phyloP scores from a whole-genome alignment of 2,113 vertebrate species.

The Channa maculata region DNA sequence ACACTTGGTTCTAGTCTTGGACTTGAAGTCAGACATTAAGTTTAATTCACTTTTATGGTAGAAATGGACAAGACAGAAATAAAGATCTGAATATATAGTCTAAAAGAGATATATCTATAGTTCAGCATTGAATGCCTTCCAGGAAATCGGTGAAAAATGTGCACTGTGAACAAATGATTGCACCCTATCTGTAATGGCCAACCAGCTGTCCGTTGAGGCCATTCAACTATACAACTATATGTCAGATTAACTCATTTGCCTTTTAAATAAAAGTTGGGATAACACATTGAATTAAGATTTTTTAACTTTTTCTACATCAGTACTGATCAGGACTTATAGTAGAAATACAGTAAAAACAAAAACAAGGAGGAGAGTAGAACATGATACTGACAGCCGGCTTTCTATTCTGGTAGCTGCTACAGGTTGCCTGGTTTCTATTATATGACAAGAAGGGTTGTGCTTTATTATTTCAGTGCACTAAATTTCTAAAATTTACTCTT shows the following conservation, averaged over 20 bases:
- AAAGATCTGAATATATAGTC: constrained; percentile 14
- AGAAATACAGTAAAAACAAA: too few species aligned
- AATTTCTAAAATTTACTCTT: constrained; percentile 20
- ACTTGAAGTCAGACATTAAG: constrained; percentile 1
- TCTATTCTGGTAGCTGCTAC: constrained; percentile 37
- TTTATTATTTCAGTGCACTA: constrained; percentile 26
- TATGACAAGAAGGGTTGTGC: constrained; percentile 2
- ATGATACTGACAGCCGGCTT: neutral
- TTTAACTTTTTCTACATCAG: too few species aligned
- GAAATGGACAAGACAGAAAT: neutral
- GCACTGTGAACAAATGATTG: too few species aligned
- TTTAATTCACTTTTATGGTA: constrained; percentile 15
- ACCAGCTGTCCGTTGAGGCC: too few species aligned
- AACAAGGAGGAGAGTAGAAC: too few species aligned
- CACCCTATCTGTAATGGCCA: neutral
- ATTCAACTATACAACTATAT: too few species aligned
- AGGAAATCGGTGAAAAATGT: neutral
- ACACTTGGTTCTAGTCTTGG: constrained; percentile 11
- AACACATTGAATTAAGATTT: too few species aligned
- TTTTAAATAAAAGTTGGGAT: too few species aligned
- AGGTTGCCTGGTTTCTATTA: constrained; percentile 13
- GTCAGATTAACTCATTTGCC: too few species aligned
- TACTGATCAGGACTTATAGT: too few species aligned
- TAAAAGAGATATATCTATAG: neutral
- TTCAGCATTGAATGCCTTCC: neutral